A percentile compares a stretch with the other conserved stretches of the same genome.
Conservation (phyloP, 2,888 invertebrate species). For the Vanessa cardui region DNA sequence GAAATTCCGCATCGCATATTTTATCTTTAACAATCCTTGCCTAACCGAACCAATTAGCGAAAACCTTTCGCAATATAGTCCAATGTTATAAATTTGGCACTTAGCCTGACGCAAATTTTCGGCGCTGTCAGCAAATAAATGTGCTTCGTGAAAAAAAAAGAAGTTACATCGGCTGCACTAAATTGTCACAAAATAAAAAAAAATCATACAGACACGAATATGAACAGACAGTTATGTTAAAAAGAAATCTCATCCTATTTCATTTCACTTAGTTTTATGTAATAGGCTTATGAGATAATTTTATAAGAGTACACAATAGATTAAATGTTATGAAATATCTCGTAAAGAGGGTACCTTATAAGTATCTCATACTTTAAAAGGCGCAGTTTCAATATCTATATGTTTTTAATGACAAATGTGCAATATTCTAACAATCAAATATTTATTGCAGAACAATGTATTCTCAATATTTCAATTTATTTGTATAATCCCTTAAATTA, state of each 20-base stretch:
- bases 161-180: conserved; percentile 71
- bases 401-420: no score
- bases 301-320: background rate
- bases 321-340: background rate
- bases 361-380: background rate
- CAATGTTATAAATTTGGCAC: conserved; percentile 82
- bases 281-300: conserved; percentile 15
- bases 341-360: background rate
- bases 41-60: conserved; percentile 78
- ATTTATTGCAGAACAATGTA: no score
- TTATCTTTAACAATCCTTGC: conserved; percentile 82
- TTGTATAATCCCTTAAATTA: no score
- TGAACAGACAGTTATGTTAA: conserved; percentile 18
- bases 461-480: no score
- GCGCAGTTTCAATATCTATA: no score
- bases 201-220: conserved; percentile 58
- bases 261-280: conserved; percentile 22
- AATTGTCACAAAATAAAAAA: conserved; percentile 65
- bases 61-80: conserved; percentile 73
- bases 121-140: conserved; percentile 77
- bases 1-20: conserved; percentile 79
- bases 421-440: no score
- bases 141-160: conserved; percentile 56
- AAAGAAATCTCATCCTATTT: conserved; percentile 24
- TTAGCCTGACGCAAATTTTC: conserved; percentile 81